Evolutionary conservation across 2,888 invertebrate species (phyloP), one percentile per base, ranked within the genome.

Genomic region (Aromia moschata): DNA sequence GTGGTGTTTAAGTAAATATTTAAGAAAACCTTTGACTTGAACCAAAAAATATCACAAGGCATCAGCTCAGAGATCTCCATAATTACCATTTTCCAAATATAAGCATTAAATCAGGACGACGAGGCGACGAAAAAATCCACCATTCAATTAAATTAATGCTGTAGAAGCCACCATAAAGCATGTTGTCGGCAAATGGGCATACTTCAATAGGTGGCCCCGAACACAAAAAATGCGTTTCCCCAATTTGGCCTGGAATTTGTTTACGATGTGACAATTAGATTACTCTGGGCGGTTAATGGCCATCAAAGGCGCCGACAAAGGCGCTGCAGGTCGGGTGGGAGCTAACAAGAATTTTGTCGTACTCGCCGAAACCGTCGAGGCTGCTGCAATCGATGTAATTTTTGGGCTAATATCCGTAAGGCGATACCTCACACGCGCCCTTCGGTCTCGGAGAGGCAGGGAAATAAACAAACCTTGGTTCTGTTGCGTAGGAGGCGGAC

Each of bases 191-290:
- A 60, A 54, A 58, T 56, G 49, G 5, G n/a, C 51, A 53, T 56
- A 56, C 56, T 54, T 63, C 55, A 56, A 60, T 56, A 65, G 68
- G 63, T 65, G 66, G 68, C 46, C 65, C 65, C 49, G 30, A 53
- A 45, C 11, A 40, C 25, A 55, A 51, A 46, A 55, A 55, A 55
- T 20, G 16, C 12, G 64, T 68, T 68, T 65, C 60, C 64, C 60
- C 67, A 68, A 68, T 70, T 72, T 67, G 58, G 55, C 51, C 38
- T 52, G 69, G 69, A 70, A 71, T 71, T 68, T 71, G 69, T 73
- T 71, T 73, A 73, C 54, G 70, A 73, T 69, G 70, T 70, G 70
- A 70, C 70, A 73, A 71, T 71, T 71, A 69, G 68, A 58, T 66
- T 63, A 68, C 64, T 62, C 64, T 65, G 69, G 69, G 65, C 67